A percentile compares a stretch with the other conserved stretches of the same genome.
Conservation (phyloP, 2,797 vertebrate genomes). For the Clarias fuscus region DNA sequence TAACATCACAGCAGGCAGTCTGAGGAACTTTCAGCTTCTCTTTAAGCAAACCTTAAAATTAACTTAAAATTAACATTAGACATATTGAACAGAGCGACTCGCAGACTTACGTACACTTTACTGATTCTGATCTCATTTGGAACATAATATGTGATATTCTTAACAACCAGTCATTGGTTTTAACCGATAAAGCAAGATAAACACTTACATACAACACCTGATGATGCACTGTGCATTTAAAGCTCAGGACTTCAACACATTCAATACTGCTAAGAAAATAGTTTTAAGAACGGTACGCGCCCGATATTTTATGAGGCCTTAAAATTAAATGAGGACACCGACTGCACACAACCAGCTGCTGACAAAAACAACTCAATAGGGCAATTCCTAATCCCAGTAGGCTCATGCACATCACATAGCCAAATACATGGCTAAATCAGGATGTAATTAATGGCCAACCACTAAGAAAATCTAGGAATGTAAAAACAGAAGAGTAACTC, state of each 20-base stretch:
- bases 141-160: too few species aligned
- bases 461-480: slow-evolving; percentile 4
- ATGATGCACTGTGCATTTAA: background rate
- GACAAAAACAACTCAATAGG: background rate
- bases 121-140: background rate
- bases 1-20: slow-evolving; percentile 36
- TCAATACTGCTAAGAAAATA: background rate
- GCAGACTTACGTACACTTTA: background rate
- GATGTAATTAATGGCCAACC: background rate
- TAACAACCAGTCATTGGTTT: background rate
- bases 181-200: background rate
- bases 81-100: background rate
- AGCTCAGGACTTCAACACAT: background rate
- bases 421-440: background rate
- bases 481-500: background rate
- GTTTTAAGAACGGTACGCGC: background rate
- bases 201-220: background rate
- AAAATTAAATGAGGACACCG: background rate
- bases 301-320: background rate
- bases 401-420: background rate
- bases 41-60: background rate
- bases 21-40: slow-evolving; percentile 32
- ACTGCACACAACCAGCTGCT: slow-evolving; percentile 7
- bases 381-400: background rate
- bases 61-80: background rate